Evolutionary conservation across 2,113 vertebrate genomes (phyloP).

Genomic region (Phasianus colchicus): DNA sequence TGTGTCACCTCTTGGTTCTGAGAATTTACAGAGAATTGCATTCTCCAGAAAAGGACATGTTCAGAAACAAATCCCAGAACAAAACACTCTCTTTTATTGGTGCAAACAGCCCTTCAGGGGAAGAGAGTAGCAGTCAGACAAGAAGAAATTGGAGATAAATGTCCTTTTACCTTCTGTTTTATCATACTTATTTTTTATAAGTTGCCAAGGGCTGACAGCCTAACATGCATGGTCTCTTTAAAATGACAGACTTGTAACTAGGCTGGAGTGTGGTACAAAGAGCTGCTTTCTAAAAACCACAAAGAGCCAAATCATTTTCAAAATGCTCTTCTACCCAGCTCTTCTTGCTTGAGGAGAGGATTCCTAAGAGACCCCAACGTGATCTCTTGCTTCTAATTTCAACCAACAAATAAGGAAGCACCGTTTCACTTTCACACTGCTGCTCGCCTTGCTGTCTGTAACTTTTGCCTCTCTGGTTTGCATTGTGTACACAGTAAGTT

Average conservation of each 20-base stretch:
- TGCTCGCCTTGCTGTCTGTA: background rate
- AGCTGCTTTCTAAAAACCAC: background rate
- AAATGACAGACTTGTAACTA: background rate
- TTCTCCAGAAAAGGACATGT: slow-evolving; percentile 14
- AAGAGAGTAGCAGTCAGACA: background rate
- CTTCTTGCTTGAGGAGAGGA: background rate
- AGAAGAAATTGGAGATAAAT: background rate
- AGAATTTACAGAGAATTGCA: background rate
- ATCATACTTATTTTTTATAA: background rate
- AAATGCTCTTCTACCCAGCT: background rate
- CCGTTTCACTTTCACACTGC: background rate
- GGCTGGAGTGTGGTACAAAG: background rate
- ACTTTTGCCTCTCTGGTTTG: background rate
- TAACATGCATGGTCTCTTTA: background rate
- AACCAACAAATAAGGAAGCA: background rate
- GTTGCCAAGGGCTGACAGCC: background rate
- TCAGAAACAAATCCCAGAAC: background rate
- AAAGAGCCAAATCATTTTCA: slow-evolving; percentile 29
- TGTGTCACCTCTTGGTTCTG: background rate
- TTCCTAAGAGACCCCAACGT: background rate
- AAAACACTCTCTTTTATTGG: background rate
- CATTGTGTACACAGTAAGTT: background rate
- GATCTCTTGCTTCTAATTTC: background rate
- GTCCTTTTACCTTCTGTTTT: background rate
- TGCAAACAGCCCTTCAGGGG: slow-evolving; percentile 15